Evolutionary conservation across 2,113 vertebrate species (phyloP), one percentile per base, ranked within the genome.

Genomic region (Amazona vittata): DNA sequence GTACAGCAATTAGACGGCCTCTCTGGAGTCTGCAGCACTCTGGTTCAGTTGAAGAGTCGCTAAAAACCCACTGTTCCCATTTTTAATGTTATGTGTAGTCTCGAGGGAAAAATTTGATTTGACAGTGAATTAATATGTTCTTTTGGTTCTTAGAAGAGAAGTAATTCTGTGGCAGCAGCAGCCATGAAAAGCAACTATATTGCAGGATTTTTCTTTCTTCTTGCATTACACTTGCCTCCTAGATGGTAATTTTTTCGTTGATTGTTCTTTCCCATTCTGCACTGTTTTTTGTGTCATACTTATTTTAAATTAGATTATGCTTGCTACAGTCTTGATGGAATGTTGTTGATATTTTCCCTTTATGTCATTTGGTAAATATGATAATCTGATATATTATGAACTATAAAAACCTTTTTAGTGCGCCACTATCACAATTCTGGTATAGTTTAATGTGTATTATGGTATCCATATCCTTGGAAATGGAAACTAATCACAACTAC

Each of bases 111-210:
- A 86, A 92, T 62, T 41, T 64, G 31, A 91, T 90, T 94, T 93
- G 90, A 89, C 81, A 89, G 77, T 57, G 83, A 92, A 93, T 92
- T 86, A 89, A 94, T 93, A 69, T n/a, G 39, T 78, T 93, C 76
- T 90, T 93, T 39, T 69, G 64, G 55, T 70, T 83, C 44, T 74
- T 79, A 70, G 17, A 83, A 29, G 7, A 86, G 18, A 84, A 89
- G 47, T n/a, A 81, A 86, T 68, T 93, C 52, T 71, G 39, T 39
- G 52, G 65, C 33, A 93, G 89, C n/a, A 92, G 29, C 11, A 71
- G 71, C 35, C 37, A 53, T 13, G 37, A 55, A 81, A 78, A 81
- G 26, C 55, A 92, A 49, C 53, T 35, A 28, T 28, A 81, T 8
- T 75, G 57, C 52, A 68, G 26, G 31, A 62, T 79, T 86, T 84